A percentile compares a stretch with the other conserved stretches of the same genome.
phyloP scores from a whole-genome alignment of 2,888 invertebrate species.

The Drosophila yooni region DNA sequence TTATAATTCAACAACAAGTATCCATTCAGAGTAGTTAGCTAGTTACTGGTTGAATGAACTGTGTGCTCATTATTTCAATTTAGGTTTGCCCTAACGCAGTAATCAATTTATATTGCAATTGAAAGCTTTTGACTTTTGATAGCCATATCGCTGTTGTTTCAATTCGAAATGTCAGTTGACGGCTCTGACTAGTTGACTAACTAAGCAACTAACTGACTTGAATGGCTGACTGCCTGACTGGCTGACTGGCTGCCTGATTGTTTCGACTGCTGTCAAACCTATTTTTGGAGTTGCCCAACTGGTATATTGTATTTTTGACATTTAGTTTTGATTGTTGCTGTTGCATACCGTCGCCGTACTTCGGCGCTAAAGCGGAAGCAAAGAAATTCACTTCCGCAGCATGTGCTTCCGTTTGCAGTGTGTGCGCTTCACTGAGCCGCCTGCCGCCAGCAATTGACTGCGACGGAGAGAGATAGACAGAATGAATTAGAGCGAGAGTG shows the following conservation, averaged over 20 bases:
- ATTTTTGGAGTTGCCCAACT: slow-evolving; percentile 14
- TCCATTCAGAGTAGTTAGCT: not conserved
- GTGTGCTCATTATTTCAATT: not conserved
- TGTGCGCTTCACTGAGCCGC: slow-evolving; percentile 55
- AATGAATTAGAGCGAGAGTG: not conserved
- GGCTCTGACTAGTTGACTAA: slow-evolving; percentile 41
- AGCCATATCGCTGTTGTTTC: slow-evolving; percentile 8
- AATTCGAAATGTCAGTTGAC: slow-evolving; percentile 39
- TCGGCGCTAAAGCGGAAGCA: slow-evolving; percentile 62
- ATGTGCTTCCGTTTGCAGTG: slow-evolving; percentile 68
- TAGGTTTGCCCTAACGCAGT: slow-evolving; percentile 1
- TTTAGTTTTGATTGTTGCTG: slow-evolving; percentile 61
- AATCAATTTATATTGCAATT: slow-evolving; percentile 19
- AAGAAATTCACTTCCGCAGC: slow-evolving; percentile 68
- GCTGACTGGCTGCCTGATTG: slow-evolving; percentile 32
- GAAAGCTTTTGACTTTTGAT: slow-evolving; percentile 7
- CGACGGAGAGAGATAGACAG: not conserved
- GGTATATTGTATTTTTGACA: slow-evolving; percentile 60
- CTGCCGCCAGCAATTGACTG: slow-evolving; percentile 7
- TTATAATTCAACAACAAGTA: not conserved
- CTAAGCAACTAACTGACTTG: slow-evolving; percentile 31
- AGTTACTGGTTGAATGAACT: not conserved
- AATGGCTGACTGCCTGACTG: slow-evolving; percentile 20
- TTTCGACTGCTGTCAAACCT: slow-evolving; percentile 10
- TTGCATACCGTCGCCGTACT: slow-evolving; percentile 49